Conservation (phyloP, 2,797 vertebrate genomes). For the Coranthus polyacanthus region DNA sequence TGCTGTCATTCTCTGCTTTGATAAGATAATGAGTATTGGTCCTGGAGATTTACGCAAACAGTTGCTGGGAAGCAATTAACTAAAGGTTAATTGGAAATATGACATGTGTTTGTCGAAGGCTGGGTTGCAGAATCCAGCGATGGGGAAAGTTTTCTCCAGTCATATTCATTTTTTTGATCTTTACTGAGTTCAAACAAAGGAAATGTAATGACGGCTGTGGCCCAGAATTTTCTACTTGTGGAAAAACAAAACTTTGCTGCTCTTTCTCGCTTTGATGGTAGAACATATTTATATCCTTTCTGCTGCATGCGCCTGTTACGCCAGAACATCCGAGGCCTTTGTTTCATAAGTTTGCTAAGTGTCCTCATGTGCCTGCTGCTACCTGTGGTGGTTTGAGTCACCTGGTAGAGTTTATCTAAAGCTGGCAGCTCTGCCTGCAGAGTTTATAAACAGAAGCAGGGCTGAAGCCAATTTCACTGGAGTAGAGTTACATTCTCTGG, state of each 20-base stretch:
- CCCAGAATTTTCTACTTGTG: neutral
- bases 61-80: conserved; percentile 62
- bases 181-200: conserved; percentile 32
- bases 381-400: conserved; percentile 43
- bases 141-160: conserved; percentile 27
- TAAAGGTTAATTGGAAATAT: conserved; percentile 65
- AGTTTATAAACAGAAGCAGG: conserved; percentile 45
- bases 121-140: conserved; percentile 2
- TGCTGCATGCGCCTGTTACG: conserved; percentile 8
- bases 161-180: neutral
- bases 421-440: conserved; percentile 41
- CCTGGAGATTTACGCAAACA: conserved; percentile 56
- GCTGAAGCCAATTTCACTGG: conserved; percentile 19
- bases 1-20: conserved; percentile 37
- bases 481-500: neutral
- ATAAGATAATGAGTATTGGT: conserved; percentile 66
- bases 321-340: conserved; percentile 36
- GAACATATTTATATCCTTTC: conserved; percentile 20
- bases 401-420: conserved; percentile 53
- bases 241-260: neutral
- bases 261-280: neutral
- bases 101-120: conserved; percentile 51
- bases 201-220: neutral
- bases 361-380: conserved; percentile 38
- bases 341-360: conserved; percentile 30